Conservation (phyloP, 2,888 invertebrate genomes). For the Scaptomyza tumidula region DNA sequence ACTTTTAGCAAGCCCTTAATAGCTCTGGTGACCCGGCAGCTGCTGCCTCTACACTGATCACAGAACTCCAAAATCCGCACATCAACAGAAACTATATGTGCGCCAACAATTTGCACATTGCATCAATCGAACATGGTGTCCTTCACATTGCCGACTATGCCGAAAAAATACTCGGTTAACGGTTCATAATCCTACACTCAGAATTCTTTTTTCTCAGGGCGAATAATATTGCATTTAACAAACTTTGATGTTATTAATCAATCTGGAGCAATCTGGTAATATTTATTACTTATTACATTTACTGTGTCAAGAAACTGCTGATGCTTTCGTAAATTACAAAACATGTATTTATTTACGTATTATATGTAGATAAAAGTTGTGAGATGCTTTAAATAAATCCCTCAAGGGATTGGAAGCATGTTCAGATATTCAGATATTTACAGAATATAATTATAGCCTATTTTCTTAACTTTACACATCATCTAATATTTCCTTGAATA, state of each 20-base stretch:
- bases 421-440: slow-evolving; percentile 1
- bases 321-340: background rate
- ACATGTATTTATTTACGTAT: slow-evolving; percentile 2
- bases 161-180: background rate
- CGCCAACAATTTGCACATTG: slow-evolving; percentile 85
- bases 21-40: slow-evolving; percentile 86
- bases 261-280: background rate
- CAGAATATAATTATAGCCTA: background rate
- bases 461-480: background rate
- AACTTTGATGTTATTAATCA: too few species aligned
- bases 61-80: slow-evolving; percentile 86
- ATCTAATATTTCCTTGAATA: background rate
- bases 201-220: too few species aligned
- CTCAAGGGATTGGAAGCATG: background rate
- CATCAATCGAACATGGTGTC: slow-evolving; percentile 81
- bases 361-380: background rate
- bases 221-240: too few species aligned
- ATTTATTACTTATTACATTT: background rate
- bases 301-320: background rate
- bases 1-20: slow-evolving; percentile 50
- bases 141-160: slow-evolving; percentile 81
- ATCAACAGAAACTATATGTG: slow-evolving; percentile 85
- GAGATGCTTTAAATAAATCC: background rate
- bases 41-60: slow-evolving; percentile 86
- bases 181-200: background rate